Conservation (phyloP, 1,140 invertebrate genomes). For the Eulimnadia texana region DNA sequence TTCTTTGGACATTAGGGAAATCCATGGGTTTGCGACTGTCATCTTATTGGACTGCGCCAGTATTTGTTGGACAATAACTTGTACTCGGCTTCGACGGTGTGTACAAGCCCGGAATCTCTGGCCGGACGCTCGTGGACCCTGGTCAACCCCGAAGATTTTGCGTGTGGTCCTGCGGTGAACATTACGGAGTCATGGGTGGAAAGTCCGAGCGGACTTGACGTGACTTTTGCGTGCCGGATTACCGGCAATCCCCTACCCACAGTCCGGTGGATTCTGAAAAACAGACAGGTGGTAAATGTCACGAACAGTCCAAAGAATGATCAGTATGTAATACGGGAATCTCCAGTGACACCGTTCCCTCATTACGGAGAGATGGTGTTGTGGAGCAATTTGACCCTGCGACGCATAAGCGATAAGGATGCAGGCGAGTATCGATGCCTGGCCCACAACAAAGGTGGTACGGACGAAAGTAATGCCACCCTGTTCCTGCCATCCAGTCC, state of each 20-base stretch:
- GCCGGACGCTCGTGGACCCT: constrained; percentile 47
- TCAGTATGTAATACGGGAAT: constrained; percentile 13
- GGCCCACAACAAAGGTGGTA: constrained; percentile 55
- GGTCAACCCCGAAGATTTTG: constrained; percentile 48
- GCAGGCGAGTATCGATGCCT: constrained; percentile 68
- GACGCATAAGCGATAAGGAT: constrained; percentile 51
- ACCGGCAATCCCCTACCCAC: constrained; percentile 67
- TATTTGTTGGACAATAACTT: constrained; percentile 63
- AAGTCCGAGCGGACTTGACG: constrained; percentile 53
- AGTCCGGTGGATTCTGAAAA: constrained; percentile 63
- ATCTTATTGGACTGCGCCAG: constrained; percentile 57
- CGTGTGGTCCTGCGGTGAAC: constrained; percentile 52
- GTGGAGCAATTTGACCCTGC: constrained; percentile 62
- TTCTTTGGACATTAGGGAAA: too few relatives aligned
- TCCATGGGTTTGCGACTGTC: constrained; percentile 76
- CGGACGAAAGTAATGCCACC: constrained; percentile 47
- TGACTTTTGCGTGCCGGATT: constrained; percentile 62
- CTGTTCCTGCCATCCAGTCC: constrained; percentile 51
- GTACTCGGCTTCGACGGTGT: constrained; percentile 46
- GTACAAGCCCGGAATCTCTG: constrained; percentile 41
- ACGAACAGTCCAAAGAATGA: constrained; percentile 25
- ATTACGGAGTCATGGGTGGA: constrained; percentile 40
- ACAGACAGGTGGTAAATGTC: constrained; percentile 37
- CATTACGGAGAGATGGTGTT: constrained; percentile 29
- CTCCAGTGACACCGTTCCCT: constrained; percentile 25